phyloP scores from a whole-genome alignment of 2,888 invertebrate species.

The Crocallis elinguaria region DNA sequence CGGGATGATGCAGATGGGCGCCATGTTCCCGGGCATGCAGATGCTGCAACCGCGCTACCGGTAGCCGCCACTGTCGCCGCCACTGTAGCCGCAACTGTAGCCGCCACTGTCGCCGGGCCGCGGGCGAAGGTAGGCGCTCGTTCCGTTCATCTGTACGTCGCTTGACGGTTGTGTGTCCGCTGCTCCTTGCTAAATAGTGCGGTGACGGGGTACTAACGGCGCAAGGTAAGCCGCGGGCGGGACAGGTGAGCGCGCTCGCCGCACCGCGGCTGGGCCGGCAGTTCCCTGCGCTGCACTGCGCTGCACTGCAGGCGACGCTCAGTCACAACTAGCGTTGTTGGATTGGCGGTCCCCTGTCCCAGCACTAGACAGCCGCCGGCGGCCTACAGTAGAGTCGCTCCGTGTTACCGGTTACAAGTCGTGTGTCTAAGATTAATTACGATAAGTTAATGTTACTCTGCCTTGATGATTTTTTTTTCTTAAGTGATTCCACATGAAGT shows the following conservation, averaged over 20 bases:
- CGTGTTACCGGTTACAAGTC: slow-evolving; percentile 56
- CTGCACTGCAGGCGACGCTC: slow-evolving; percentile 76
- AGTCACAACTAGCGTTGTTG: slow-evolving; percentile 84
- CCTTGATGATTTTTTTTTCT: slow-evolving; percentile 78
- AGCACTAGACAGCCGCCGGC: slow-evolving; percentile 12
- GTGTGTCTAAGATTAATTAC: slow-evolving; percentile 71
- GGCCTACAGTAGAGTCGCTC: slow-evolving; percentile 2
- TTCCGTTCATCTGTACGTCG: slow-evolving; percentile 13
- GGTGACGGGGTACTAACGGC: slow-evolving; percentile 55
- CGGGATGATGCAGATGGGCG: slow-evolving; percentile 79
- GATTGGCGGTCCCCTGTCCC: slow-evolving; percentile 84
- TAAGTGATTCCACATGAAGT: slow-evolving; percentile 80
- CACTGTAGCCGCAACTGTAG: background rate
- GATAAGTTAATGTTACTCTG: slow-evolving; percentile 65
- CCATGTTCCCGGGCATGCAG: slow-evolving; percentile 81
- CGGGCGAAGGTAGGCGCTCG: slow-evolving; percentile 59
- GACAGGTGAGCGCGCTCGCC: slow-evolving; percentile 62
- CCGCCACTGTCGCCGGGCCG: slow-evolving; percentile 6
- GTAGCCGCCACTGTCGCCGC: slow-evolving; percentile 81
- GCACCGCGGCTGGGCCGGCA: slow-evolving; percentile 79
- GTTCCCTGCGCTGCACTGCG: slow-evolving; percentile 86
- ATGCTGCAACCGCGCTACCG: slow-evolving; percentile 95
- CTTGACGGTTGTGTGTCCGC: background rate
- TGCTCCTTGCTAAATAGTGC: slow-evolving; percentile 26
- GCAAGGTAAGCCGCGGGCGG: slow-evolving; percentile 48